phyloP scores from a whole-genome alignment of 1,140 invertebrate species.

The Pemphigus obesinymphae region DNA sequence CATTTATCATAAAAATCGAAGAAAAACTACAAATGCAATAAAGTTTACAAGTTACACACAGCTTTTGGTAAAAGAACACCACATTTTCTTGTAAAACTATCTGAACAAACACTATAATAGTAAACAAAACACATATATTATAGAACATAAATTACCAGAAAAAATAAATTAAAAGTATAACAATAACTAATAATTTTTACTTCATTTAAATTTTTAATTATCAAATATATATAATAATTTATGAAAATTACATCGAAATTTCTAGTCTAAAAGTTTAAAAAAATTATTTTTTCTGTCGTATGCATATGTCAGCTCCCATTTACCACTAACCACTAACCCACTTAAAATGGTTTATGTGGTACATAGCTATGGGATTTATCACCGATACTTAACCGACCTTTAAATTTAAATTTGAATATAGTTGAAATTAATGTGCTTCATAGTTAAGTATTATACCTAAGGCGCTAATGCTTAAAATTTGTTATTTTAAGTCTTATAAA shows the following conservation, averaged over 20 bases:
- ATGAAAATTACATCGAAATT: not conserved
- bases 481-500: too few relatives aligned
- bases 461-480: too few relatives aligned
- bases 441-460: too few relatives aligned
- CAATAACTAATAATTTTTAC: not conserved
- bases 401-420: too few relatives aligned
- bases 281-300: not conserved
- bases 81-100: not conserved
- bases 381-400: too few relatives aligned
- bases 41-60: not conserved
- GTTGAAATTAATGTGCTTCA: too few relatives aligned
- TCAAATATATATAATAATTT: not conserved
- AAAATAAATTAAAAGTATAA: not conserved
- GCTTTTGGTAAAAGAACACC: not conserved
- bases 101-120: slow-evolving; percentile 1
- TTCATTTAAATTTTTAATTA: too few relatives aligned
- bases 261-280: not conserved
- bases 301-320: too few relatives aligned
- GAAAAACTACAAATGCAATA: not conserved
- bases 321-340: too few relatives aligned
- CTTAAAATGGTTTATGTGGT: too few relatives aligned
- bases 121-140: not conserved
- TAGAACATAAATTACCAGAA: not conserved
- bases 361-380: too few relatives aligned
- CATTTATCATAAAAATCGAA: too few relatives aligned